Conservation (phyloP, 92 coral and sea anemone species). For the Siderastrea radians region DNA sequence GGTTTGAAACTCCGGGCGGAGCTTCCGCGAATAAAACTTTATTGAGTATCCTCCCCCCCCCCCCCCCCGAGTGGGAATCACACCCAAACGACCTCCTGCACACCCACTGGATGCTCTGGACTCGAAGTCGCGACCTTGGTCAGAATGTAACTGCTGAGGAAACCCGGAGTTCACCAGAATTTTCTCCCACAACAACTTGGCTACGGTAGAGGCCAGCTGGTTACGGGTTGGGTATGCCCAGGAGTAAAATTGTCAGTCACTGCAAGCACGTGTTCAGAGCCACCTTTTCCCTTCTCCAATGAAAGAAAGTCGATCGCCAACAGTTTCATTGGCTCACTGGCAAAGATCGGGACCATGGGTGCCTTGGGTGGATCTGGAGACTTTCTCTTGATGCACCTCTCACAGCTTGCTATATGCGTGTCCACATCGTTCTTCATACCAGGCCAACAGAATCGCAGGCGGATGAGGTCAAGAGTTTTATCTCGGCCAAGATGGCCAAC, state of each 20-base stretch:
- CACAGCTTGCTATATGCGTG: constrained; percentile 2
- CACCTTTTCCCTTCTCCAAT: constrained; percentile 67
- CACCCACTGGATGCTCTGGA: not conserved
- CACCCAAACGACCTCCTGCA: too few relatives aligned
- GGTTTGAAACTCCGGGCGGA: too few relatives aligned
- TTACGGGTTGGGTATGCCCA: constrained; percentile 64
- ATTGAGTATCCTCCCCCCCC: too few relatives aligned
- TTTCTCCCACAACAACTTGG: constrained; percentile 69
- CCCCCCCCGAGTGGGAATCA: too few relatives aligned
- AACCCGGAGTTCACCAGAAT: constrained; percentile 51
- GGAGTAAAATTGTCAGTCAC: constrained; percentile 54
- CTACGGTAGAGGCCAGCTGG: constrained; percentile 61
- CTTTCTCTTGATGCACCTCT: constrained; percentile 47
- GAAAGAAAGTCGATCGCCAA: constrained; percentile 56
- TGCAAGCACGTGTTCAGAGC: constrained; percentile 51
- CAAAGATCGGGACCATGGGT: constrained; percentile 40
- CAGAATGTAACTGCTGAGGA: constrained; percentile 58
- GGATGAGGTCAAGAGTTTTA: constrained; percentile 40
- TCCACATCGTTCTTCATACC: constrained; percentile 40
- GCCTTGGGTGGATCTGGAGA: constrained; percentile 48
- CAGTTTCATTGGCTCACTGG: constrained; percentile 54
- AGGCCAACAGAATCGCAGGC: constrained; percentile 63
- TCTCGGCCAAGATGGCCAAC: constrained; percentile 54
- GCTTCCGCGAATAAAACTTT: too few relatives aligned
- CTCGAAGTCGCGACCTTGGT: constrained; percentile 49